A percentile compares a stretch with the other conserved stretches of the same genome.
Conservation (phyloP, 2,888 invertebrate genomes). For the Drosophila mayaguana region DNA sequence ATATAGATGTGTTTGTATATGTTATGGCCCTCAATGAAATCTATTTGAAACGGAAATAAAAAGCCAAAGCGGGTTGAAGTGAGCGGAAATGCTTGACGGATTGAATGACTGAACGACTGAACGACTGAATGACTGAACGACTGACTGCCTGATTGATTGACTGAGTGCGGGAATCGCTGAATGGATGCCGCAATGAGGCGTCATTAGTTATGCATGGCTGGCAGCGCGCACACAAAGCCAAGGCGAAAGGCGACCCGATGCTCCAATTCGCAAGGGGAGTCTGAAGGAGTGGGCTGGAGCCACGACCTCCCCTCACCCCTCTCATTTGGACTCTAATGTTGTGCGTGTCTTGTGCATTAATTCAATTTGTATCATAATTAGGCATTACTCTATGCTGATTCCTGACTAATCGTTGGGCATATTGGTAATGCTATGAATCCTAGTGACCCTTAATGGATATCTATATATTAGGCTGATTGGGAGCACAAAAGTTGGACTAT, state of each 20-base stretch:
- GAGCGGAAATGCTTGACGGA: conserved; percentile 71
- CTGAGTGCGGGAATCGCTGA: conserved; percentile 15
- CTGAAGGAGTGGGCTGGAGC: conserved; percentile 4
- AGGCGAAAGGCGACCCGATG: conserved; percentile 6
- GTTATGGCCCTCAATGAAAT: conserved; percentile 57
- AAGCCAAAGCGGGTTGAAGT: conserved; percentile 40
- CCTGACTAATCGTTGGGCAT: background rate
- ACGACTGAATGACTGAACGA: conserved; percentile 38
- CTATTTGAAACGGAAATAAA: conserved; percentile 79
- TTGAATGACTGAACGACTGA: conserved; percentile 53
- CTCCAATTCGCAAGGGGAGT: conserved; percentile 27
- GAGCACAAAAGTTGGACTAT: no score
- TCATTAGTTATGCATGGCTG: conserved; percentile 75
- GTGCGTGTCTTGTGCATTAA: conserved; percentile 56
- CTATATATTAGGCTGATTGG: no score
- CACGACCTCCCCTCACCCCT: conserved; percentile 8
- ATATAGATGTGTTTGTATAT: conserved; percentile 32
- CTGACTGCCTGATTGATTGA: conserved; percentile 37
- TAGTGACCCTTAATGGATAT: background rate
- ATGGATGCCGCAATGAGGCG: conserved; percentile 63
- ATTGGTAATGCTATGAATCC: background rate
- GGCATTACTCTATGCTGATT: conserved; percentile 15
- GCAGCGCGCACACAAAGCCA: conserved; percentile 26
- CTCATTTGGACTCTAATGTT: conserved; percentile 12
- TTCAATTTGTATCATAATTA: conserved; percentile 76